Evolutionary conservation across 2,888 invertebrate species (phyloP), one percentile per base, ranked within the genome.

Genomic region (Eupithecia subumbrata): DNA sequence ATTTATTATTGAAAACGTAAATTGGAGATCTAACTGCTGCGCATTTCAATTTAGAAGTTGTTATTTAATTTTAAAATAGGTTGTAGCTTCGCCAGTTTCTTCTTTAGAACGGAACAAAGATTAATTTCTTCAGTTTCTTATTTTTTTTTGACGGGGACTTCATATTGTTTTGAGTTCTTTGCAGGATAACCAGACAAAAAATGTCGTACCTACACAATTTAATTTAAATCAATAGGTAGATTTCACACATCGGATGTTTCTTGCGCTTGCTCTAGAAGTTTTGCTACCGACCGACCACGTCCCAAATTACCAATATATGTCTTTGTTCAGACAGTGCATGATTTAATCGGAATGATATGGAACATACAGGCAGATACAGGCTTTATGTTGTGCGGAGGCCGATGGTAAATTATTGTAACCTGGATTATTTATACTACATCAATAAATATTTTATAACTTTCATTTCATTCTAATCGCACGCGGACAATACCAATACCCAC

Each of bases 21-120:
- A 91, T 92, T 90, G 88, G 87, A 88, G 86, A 89, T 88, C 88
- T 88, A 87, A 87, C 88, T 87, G 88, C 86, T 88, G 86, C 89
- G 88, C 88, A 89, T 90, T 90, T 87, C 86, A 90, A 89, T 89
- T 87, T 87, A 73, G 78, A 85, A 89, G 84, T 88, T 89, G 84
- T 88, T 87, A 87, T 90, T 88, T 81, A 85, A 88, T 88, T 87
- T 81, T 80, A 79, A 43, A 82, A 83, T 84, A 84, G 80, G 82
- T 81, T 79, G 76, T 74, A 76, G 78, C 74, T 79, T 77, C 76
- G 79, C 76, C 80, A 80, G 79, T 83, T 83, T 22, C 79, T 76
- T 81, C 79, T 78, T 75, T 73, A 77, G 73, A 78, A 76, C 76
- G 75, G 69, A 79, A 78, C 81, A 76, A 79, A 77, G 78, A 80